Base-by-base conservation (phyloP, 92 coral and sea anemone genomes). In the Isaurus tuberculatus region DNA sequence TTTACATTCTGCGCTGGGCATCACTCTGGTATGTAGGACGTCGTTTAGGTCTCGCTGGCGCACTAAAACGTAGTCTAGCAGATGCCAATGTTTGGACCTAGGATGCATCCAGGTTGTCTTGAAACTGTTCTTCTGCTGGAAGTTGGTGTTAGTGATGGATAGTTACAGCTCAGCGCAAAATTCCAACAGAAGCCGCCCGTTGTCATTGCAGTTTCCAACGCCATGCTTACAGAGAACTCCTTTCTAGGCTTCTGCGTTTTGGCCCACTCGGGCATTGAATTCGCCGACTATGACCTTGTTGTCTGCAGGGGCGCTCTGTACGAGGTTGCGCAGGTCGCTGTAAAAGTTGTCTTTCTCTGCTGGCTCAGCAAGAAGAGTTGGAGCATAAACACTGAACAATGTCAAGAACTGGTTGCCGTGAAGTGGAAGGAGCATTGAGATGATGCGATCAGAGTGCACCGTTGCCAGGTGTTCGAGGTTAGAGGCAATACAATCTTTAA, bases 21-120 rank as follows among this genome's bases (percentile, higher is more conserved):
- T n/a, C n/a, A n/a, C n/a, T n/a, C n/a, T n/a, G 79, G 79, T 72
- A 25, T 72, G 79, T 0, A 31, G 33, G 79, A 73, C 80, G 33
- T 73, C 80, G 8, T n/a, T n/a, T n/a, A n/a, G n/a, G n/a, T n/a
- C n/a, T n/a, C n/a, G n/a, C n/a, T n/a, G n/a, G n/a, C n/a, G 66
- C 81, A 70, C 75, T 16, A 70, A 36, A 31, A 75, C 22, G 66
- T 58, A 51, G 81, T 51, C 81, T n/a, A n/a, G n/a, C n/a, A n/a
- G n/a, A n/a, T n/a, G n/a, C n/a, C n/a, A n/a, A n/a, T n/a, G n/a
- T n/a, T n/a, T n/a, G n/a, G n/a, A n/a, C n/a, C n/a, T n/a, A n/a
- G n/a, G n/a, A n/a, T n/a, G n/a, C n/a, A n/a, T 28, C 81, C 66
- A 75, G 65, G 81, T 75, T 49, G 81, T 75, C 48, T 75, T 75